Base-by-base conservation (phyloP, 2,888 invertebrate species). In the Drosophila gaucha region DNA sequence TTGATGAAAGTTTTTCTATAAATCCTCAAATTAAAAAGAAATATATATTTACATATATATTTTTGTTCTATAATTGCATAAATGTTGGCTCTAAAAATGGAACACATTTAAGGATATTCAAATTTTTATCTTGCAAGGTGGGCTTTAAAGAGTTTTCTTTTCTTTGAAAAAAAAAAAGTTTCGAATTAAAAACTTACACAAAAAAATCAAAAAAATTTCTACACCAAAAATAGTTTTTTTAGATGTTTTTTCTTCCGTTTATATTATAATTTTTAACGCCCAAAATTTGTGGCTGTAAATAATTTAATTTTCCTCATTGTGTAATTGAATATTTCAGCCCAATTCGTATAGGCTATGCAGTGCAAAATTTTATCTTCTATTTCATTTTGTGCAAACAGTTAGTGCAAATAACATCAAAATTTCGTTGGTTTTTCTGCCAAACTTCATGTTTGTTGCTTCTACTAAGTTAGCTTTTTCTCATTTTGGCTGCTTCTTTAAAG, bases 61-160 rank as follows among this genome's bases (percentile, higher is more conserved):
- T 31, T 26, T 8, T 22, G n/a, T 9, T 5, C 9, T 22, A 22
- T 24, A n/a, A 9, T 30, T 31, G 28, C 50, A 55, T 41, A 68
- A 55, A 43, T 56, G 36, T 41, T 10, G 28, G 46, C 18, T 57
- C 56, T 60, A 52, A 57, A 58, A 62, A 51, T 65, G 77, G 86
- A 86, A 80, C 86, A 86, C 80, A 83, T 73, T 76, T 50, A 65
- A 64, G 64, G 80, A 80, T 86, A 73, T 80, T 69, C 30, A 62
- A 79, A 62, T 35, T 47, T 39, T 46, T 71, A 35, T 49, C 64
- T 65, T 58, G 64, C 66, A 74, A 80, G 80, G 87, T 86, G 80
- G 80, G 87, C 24, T 26, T 16, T 31, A 3, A 28, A 51, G 26
- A 24, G 24, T 24, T 24, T 16, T 41, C 16, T 41, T 14, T 3